Evolutionary conservation across 1,140 invertebrate species (phyloP).

Genomic region (Zaprionus kolodkinae): DNA sequence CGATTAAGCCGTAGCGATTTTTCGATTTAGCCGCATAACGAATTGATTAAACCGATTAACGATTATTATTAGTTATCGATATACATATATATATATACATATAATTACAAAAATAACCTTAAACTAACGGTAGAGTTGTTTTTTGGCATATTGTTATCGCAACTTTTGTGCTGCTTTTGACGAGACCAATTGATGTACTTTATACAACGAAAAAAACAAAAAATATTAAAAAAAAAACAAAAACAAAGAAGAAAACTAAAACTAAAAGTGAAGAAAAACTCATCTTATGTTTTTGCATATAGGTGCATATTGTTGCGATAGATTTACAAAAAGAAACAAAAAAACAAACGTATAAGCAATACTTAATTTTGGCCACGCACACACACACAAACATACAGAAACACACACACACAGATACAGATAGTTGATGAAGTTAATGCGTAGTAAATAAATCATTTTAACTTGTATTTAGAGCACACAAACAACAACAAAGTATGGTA

Average conservation of each 20-base stretch:
- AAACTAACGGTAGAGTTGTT: slow-evolving; percentile 69
- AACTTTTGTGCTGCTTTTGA: slow-evolving; percentile 81
- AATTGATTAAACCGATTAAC: slow-evolving; percentile 70
- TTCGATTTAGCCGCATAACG: slow-evolving; percentile 75
- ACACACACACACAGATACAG: slow-evolving; percentile 25
- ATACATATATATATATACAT: slow-evolving; percentile 50
- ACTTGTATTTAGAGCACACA: slow-evolving; percentile 74
- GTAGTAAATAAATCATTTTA: slow-evolving; percentile 75
- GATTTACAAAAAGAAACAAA: slow-evolving; percentile 35
- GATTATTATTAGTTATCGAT: slow-evolving; percentile 73
- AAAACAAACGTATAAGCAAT: slow-evolving; percentile 43
- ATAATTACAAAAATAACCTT: slow-evolving; percentile 31
- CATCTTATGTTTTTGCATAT: slow-evolving; percentile 80
- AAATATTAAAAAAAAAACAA: slow-evolving; percentile 20
- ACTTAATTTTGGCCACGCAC: slow-evolving; percentile 61
- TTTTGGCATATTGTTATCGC: slow-evolving; percentile 80
- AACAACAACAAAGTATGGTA: slow-evolving; percentile 49
- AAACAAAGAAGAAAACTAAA: slow-evolving; percentile 31
- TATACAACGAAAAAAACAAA: slow-evolving; percentile 71
- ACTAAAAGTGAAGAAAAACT: slow-evolving; percentile 47
- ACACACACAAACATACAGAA: slow-evolving; percentile 42
- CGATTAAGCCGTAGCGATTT: slow-evolving; percentile 70
- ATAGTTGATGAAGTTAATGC: slow-evolving; percentile 74
- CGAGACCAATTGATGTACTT: slow-evolving; percentile 82
- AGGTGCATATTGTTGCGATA: slow-evolving; percentile 75